Base-by-base conservation (phyloP, 2,888 invertebrate genomes). In the Dynastes maya region DNA sequence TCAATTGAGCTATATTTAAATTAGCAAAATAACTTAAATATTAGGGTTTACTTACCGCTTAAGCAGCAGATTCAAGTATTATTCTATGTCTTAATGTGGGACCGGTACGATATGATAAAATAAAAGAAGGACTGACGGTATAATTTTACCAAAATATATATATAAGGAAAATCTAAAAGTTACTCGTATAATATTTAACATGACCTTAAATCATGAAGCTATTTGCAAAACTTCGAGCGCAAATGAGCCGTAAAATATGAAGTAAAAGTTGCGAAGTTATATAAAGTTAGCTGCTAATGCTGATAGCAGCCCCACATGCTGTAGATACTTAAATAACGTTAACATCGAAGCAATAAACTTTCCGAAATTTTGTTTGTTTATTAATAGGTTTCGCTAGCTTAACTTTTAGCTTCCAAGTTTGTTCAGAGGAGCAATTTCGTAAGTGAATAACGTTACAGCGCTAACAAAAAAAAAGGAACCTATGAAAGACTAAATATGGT, bases 211-310 rank as follows among this genome's bases (percentile, higher is more conserved):
- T 16, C 55, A 22, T 22, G 22, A 58, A 58, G 55, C 8, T 58
- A 22, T 58, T 58, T 58, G 55, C 22, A 58, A 58, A 37, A 58
- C 55, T 58, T 8, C 8, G 55, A 58, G 55, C 16, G 3, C 22
- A 58, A 58, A 16, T 55, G 55, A 58, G 22, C 4, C 22, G 55
- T 58, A 22, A 58, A 58, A 58, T 58, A 58, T 58, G 55, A 45
- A 45, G 45, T 58, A 58, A 58, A 16, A 58, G 22, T 22, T 58
- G 16, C 22, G 55, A 58, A 58, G 22, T 58, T 22, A 58, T 5
- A 22, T 16, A 58, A 58, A 58, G 55, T 58, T 58, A 22, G 16
- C 55, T 16, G 22, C 22, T 58, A 45, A 45, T 11, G 45, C 45
- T 45, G 45, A 45, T 45, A 45, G 45, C 45, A 11, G 2, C 8